Evolutionary conservation across 2,797 vertebrate species (phyloP).

Genomic region (Rhabdomys pumilio): DNA sequence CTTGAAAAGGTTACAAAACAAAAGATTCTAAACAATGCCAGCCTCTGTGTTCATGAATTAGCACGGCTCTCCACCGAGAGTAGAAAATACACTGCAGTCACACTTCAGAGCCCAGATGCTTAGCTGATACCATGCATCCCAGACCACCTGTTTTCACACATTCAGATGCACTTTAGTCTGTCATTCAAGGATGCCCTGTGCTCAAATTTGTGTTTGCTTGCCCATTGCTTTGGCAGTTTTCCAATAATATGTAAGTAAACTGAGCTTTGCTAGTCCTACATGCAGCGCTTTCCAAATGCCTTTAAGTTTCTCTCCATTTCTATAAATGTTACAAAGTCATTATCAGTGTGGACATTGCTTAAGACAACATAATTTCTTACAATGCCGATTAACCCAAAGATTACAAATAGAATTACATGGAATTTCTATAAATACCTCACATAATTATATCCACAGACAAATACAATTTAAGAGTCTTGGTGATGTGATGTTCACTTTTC

Average conservation of each 20-base stretch:
- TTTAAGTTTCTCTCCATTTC: not conserved
- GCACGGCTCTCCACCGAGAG: conserved; percentile 73
- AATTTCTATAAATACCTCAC: conserved; percentile 26
- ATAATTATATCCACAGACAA: not conserved
- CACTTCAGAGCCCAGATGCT: conserved; percentile 92
- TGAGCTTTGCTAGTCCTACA: conserved; percentile 26
- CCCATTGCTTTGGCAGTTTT: conserved; percentile 85
- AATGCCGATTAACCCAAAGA: not conserved
- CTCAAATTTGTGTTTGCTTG: conserved; percentile 82
- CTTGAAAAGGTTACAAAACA: conserved; percentile 60
- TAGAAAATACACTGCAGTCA: conserved; percentile 80
- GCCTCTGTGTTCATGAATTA: conserved; percentile 69
- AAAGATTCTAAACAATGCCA: conserved; percentile 71
- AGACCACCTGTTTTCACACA: conserved; percentile 91
- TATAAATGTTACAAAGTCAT: not conserved
- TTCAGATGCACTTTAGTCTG: conserved; percentile 87
- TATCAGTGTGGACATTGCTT: conserved; percentile 24
- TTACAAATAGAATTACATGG: not conserved
- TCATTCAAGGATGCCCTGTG: conserved; percentile 85
- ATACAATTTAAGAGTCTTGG: not conserved
- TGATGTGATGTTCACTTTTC: not conserved
- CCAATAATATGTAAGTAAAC: conserved; percentile 74
- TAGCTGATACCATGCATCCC: conserved; percentile 91
- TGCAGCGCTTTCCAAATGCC: conserved; percentile 59
- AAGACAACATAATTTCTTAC: conserved; percentile 25